phyloP scores from a whole-genome alignment of 2,113 vertebrate genomes.

The Xenopus tropicalis region UCB_Xtro_10.0 CM004451.2:50102001-50102500 shows the following conservation, averaged over 20 bases:
- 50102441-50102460: constrained; percentile 4
- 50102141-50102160: constrained; percentile 19
- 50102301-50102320: constrained; percentile 41
- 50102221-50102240: constrained; percentile 43
- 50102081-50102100: not conserved
- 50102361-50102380: constrained; percentile 41
- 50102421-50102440: constrained; percentile 34
- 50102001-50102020: no score
- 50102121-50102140: constrained; percentile 6
- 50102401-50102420: constrained; percentile 45
- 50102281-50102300: constrained; percentile 47
- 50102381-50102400: constrained; percentile 45
- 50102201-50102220: constrained; percentile 42
- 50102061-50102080: no score
- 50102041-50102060: no score
- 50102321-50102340: constrained; percentile 40
- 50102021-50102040: no score
- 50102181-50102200: constrained; percentile 40
- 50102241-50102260: constrained; percentile 46
- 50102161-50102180: constrained; percentile 16
- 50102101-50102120: constrained; percentile 17
- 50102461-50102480: no score
- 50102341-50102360: constrained; percentile 31
- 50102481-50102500: no score
- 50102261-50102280: constrained; percentile 44